Evolutionary conservation across 2,888 invertebrate species (phyloP).

Genomic region (Torymus aiolomorphi): DNA sequence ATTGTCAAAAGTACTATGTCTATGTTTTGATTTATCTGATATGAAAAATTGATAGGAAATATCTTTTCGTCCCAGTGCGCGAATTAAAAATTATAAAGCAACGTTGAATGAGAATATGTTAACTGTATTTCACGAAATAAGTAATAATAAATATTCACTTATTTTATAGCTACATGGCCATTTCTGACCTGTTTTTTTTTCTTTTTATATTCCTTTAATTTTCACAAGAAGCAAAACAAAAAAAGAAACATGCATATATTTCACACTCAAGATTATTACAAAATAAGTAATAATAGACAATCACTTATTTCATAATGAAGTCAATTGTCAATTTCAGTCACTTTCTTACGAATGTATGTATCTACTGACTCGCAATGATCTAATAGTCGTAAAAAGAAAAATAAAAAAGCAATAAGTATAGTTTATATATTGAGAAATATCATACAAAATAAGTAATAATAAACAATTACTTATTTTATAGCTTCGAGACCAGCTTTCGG

Average conservation of each 20-base stretch:
- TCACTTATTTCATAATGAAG: constrained; percentile 41
- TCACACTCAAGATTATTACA: constrained; percentile 32
- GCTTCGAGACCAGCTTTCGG: background rate
- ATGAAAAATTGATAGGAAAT: constrained; percentile 25
- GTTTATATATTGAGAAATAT: constrained; percentile 17
- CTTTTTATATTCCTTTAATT: constrained; percentile 25
- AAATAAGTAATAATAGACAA: constrained; percentile 40
- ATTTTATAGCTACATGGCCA: constrained; percentile 66
- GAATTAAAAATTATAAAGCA: constrained; percentile 65
- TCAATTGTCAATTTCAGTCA: constrained; percentile 9
- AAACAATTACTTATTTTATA: constrained; percentile 44
- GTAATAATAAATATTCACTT: constrained; percentile 69
- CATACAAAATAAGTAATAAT: constrained; percentile 45
- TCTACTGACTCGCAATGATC: background rate
- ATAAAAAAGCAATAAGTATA: constrained; percentile 23
- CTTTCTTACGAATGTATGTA: constrained; percentile 25
- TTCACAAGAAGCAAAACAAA: constrained; percentile 29
- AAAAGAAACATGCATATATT: constrained; percentile 17
- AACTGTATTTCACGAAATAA: constrained; percentile 70
- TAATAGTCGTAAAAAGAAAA: constrained; percentile 21
- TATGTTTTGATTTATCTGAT: constrained; percentile 7
- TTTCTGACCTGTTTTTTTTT: constrained; percentile 58
- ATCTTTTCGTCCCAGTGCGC: constrained; percentile 59
- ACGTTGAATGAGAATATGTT: constrained; percentile 67
- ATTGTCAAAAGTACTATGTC: no score